Evolutionary conservation across 2,113 vertebrate genomes (phyloP).

Genomic region (Chrysemys picta): DNA sequence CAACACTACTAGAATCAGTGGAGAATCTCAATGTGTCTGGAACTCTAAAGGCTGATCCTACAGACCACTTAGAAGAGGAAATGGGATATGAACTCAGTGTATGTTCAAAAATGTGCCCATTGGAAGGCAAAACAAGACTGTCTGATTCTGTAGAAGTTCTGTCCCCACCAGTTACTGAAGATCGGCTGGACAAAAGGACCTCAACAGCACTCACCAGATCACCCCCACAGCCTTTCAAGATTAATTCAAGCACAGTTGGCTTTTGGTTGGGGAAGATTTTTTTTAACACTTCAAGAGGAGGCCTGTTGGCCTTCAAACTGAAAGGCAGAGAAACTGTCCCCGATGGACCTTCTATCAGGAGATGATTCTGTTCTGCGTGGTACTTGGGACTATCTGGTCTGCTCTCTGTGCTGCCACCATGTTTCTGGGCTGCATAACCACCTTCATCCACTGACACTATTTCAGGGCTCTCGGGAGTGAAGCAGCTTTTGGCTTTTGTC

Average conservation of each 20-base stretch:
- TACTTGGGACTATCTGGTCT: conserved; percentile 85
- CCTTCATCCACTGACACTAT: conserved; percentile 87
- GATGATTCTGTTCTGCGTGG: conserved; percentile 85
- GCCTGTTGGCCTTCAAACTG: conserved; percentile 91
- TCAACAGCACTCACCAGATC: conserved; percentile 97
- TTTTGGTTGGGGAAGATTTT: conserved; percentile 98
- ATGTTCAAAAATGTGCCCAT: conserved; percentile 92
- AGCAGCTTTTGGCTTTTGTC: conserved; percentile 87
- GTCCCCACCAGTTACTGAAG: conserved; percentile 74
- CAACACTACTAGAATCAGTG: conserved; percentile 84
- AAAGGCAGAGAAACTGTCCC: conserved; percentile 92
- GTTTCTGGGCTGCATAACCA: conserved; percentile 82
- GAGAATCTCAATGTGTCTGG: conserved; percentile 92
- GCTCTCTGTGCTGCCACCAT: conserved; percentile 78
- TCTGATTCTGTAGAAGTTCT: conserved; percentile 83
- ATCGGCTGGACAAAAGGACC: conserved; percentile 92
- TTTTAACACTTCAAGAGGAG: conserved; percentile 94
- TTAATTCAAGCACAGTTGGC: conserved; percentile 94
- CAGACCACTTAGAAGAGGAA: conserved; percentile 94
- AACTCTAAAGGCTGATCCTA: conserved; percentile 96
- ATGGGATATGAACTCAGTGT: conserved; percentile 90
- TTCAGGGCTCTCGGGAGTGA: conserved; percentile 88
- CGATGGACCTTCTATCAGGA: conserved; percentile 91
- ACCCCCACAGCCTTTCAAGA: conserved; percentile 93
- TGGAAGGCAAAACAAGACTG: conserved; percentile 86